A percentile compares a stretch with the other conserved stretches of the same genome.
phyloP scores from a whole-genome alignment of 1,140 invertebrate genomes.

The Chlorops oryzae region DNA sequence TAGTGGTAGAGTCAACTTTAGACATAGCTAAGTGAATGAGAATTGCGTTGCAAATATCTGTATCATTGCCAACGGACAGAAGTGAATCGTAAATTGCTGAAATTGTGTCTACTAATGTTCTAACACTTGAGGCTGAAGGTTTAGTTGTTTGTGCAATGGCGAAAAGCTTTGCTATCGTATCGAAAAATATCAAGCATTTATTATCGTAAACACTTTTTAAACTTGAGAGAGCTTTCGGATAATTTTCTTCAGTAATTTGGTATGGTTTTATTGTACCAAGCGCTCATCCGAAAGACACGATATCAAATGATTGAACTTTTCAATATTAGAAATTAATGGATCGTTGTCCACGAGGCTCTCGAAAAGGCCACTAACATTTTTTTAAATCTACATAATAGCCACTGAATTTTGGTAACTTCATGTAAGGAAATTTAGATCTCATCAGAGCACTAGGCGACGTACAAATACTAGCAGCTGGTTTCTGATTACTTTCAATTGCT shows the following conservation, averaged over 20 bases:
- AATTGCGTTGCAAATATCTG: conserved; percentile 2
- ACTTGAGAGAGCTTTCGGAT: not conserved
- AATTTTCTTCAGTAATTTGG: not conserved
- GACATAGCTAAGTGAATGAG: conserved; percentile 5
- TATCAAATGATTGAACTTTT: no score
- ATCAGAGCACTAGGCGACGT: no score
- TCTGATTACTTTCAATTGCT: no score
- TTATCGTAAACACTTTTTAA: not conserved
- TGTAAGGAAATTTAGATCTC: no score
- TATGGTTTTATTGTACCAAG: not conserved
- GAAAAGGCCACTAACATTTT: no score
- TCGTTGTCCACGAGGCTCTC: no score
- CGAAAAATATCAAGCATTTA: not conserved
- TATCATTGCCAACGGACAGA: conserved; percentile 3
- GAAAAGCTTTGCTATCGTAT: not conserved
- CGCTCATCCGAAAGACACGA: no score
- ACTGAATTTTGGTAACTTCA: no score
- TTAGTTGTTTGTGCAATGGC: not conserved
- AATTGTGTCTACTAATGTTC: not conserved
- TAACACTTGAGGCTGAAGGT: not conserved
- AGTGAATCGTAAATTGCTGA: conserved; percentile 4
- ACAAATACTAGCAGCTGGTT: no score
- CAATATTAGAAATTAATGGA: no score
- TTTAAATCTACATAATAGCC: no score
- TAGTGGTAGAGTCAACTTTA: conserved; percentile 5